Percentiles rank a stretch among this genome's conserved stretches.
Evolutionary conservation across 2,113 vertebrate species (phyloP).

Genomic region (Pandion haliaetus): DNA sequence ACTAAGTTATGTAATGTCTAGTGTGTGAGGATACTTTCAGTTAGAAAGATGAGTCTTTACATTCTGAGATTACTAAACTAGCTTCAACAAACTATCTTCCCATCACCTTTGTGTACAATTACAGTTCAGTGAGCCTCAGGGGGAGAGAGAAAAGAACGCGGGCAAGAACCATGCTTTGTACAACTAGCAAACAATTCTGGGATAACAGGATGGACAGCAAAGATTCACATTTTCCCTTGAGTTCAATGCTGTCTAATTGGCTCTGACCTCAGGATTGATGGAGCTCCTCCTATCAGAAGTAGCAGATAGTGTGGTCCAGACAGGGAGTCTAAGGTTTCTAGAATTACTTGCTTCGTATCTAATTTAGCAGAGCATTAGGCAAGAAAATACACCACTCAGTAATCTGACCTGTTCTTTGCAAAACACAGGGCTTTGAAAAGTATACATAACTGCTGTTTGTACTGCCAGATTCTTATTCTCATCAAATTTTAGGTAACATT

Average conservation of each 20-base stretch:
- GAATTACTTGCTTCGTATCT: background rate
- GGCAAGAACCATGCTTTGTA: background rate
- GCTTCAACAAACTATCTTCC: background rate
- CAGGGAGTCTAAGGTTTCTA: background rate
- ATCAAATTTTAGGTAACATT: constrained; percentile 74
- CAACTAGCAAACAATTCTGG: background rate
- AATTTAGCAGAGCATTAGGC: background rate
- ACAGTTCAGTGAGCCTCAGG: background rate
- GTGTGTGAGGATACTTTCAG: background rate
- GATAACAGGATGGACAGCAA: background rate
- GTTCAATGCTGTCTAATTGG: background rate
- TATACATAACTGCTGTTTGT: constrained; percentile 59
- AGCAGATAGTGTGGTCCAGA: background rate
- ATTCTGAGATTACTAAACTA: background rate
- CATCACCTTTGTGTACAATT: background rate
- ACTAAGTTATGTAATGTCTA: background rate
- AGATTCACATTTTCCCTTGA: background rate
- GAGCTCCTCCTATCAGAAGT: background rate
- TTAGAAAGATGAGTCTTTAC: background rate
- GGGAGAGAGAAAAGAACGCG: background rate
- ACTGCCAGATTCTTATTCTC: constrained; percentile 38
- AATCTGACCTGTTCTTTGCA: constrained; percentile 71
- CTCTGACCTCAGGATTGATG: background rate
- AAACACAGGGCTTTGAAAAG: constrained; percentile 67
- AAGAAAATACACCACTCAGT: background rate